These are phyloP conservation scores for Penaeus japonicus DNA, from an alignment of 1,140 invertebrate species.

Conservation along the genomic window DNA sequence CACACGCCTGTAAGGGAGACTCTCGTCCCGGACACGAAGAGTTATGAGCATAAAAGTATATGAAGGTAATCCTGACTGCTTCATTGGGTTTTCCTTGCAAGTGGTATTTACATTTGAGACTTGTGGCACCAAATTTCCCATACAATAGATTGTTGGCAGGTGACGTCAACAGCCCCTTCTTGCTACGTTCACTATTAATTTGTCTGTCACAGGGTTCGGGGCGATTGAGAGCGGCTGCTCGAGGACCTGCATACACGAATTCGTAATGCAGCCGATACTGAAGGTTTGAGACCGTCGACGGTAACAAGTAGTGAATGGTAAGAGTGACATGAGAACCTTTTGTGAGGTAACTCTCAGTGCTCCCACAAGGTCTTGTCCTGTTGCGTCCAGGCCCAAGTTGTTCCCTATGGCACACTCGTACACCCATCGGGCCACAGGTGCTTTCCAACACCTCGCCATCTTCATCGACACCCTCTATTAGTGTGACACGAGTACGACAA, in stretches of 20 bases:
- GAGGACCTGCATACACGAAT: slow-evolving; percentile 70
- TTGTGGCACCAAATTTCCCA: slow-evolving; percentile 57
- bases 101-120: slow-evolving; percentile 53
- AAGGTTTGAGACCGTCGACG: slow-evolving; percentile 79
- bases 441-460: slow-evolving; percentile 50
- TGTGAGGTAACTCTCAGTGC: slow-evolving; percentile 80
- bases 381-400: slow-evolving; percentile 72
- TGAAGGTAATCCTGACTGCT: slow-evolving; percentile 57
- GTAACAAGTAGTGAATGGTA: slow-evolving; percentile 77
- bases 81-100: slow-evolving; percentile 53
- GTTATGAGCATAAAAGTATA: slow-evolving; percentile 58
- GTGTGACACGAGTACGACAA: slow-evolving; percentile 45
- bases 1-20: slow-evolving; percentile 55
- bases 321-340: slow-evolving; percentile 76
- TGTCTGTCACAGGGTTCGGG: slow-evolving; percentile 53
- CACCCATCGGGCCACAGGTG: slow-evolving; percentile 52
- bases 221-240: slow-evolving; percentile 53
- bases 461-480: slow-evolving; percentile 49
- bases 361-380: slow-evolving; percentile 76
- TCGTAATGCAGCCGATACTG: slow-evolving; percentile 81
- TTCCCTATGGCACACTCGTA: slow-evolving; percentile 54
- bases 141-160: slow-evolving; percentile 57
- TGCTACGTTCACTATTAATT: slow-evolving; percentile 57
- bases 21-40: slow-evolving; percentile 54
- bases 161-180: slow-evolving; percentile 56